Conservation (phyloP, 1,140 invertebrate genomes). For the Aphaenogaster floridana region DNA sequence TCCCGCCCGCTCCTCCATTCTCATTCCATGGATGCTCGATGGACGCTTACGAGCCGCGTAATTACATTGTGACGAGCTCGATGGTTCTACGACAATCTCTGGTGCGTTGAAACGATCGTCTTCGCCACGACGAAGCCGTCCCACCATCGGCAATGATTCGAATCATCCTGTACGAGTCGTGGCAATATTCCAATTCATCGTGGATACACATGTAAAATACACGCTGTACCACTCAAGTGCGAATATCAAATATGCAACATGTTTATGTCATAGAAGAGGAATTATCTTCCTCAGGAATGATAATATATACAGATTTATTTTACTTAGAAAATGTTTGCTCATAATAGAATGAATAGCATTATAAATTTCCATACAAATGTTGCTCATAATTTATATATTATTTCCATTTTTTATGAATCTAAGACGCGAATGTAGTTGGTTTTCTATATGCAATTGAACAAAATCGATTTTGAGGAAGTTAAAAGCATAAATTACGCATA, state of each 20-base stretch:
- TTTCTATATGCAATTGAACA: not conserved
- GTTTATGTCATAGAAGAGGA: not conserved
- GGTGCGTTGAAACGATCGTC: slow-evolving; percentile 62
- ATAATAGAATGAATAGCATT: slow-evolving; percentile 8
- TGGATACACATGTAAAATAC: slow-evolving; percentile 16
- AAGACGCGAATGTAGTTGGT: not conserved
- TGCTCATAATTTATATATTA: not conserved
- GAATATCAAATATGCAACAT: not conserved
- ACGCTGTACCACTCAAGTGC: not conserved
- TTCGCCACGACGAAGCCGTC: not conserved
- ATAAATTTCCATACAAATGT: not conserved
- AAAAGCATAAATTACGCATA: slow-evolving; percentile 63
- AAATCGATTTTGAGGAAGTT: slow-evolving; percentile 20
- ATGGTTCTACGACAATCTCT: not conserved
- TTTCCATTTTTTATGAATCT: slow-evolving; percentile 1
- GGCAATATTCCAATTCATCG: slow-evolving; percentile 14
- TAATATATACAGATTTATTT: not conserved
- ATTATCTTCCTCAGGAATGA: not conserved
- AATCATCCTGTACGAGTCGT: not conserved
- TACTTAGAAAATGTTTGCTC: not conserved
- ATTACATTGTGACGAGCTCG: slow-evolving; percentile 82
- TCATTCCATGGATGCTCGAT: not conserved
- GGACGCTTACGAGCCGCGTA: slow-evolving; percentile 77
- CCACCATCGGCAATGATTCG: slow-evolving; percentile 31
- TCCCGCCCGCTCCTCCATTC: not conserved